A percentile compares a stretch with the other conserved stretches of the same genome.
phyloP scores from a whole-genome alignment of 2,888 invertebrate species.

The Lissonota sp. region DNA sequence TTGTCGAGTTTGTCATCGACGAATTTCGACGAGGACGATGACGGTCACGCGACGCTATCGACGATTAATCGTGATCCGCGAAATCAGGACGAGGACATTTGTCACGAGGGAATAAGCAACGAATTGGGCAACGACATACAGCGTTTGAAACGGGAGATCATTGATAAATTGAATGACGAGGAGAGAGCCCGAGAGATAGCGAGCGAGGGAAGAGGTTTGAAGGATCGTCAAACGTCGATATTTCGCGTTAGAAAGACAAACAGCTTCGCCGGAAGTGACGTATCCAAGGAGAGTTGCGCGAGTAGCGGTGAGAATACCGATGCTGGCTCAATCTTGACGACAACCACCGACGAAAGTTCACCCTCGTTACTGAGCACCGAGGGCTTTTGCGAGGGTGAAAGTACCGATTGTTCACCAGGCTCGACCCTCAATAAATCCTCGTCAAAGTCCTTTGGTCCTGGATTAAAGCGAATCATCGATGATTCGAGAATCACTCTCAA shows the following conservation, averaged over 20 bases:
- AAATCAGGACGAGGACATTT: conserved; percentile 55
- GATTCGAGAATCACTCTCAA: conserved; percentile 58
- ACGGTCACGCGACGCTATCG: background rate
- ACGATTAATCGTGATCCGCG: conserved; percentile 54
- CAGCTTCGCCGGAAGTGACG: conserved; percentile 82
- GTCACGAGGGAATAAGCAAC: conserved; percentile 69
- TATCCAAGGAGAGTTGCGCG: conserved; percentile 86
- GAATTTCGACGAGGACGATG: conserved; percentile 27
- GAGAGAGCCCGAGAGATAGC: conserved; percentile 29
- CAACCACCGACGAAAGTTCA: conserved; percentile 86
- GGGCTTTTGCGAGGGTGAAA: conserved; percentile 82
- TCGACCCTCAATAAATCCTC: conserved; percentile 79
- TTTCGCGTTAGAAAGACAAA: conserved; percentile 78
- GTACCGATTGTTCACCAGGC: conserved; percentile 80
- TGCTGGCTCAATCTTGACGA: conserved; percentile 87
- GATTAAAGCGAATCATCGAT: conserved; percentile 63
- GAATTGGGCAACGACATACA: conserved; percentile 78
- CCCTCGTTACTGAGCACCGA: conserved; percentile 80
- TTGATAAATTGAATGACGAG: conserved; percentile 74
- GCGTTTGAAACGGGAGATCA: conserved; percentile 79
- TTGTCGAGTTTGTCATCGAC: conserved; percentile 6
- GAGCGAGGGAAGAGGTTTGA: conserved; percentile 21
- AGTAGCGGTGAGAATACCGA: conserved; percentile 89
- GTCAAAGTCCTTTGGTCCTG: conserved; percentile 27
- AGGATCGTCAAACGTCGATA: conserved; percentile 61